Conservation (phyloP, 2,888 invertebrate genomes). For the Callinectes sapidus region DNA sequence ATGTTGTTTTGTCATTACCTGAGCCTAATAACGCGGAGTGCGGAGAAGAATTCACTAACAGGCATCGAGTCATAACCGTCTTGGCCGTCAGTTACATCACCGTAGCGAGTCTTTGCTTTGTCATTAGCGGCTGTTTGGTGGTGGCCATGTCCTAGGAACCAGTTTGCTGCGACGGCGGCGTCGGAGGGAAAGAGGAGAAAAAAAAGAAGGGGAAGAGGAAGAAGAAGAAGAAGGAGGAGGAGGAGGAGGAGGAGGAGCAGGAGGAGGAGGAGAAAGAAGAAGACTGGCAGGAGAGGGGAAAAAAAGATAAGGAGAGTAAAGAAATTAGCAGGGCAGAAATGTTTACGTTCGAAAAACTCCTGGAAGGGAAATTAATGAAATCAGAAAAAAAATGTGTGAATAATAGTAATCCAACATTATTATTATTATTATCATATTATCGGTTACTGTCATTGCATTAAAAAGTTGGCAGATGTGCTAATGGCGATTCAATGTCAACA, state of each 20-base stretch:
- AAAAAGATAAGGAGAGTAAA: no score
- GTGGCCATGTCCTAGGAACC: not conserved
- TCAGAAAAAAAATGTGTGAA: not conserved
- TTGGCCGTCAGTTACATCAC: not conserved
- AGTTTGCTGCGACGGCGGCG: not conserved
- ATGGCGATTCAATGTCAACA: no score
- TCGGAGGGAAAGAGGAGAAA: not conserved
- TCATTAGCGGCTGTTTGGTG: conserved; percentile 1
- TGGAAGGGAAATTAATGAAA: not conserved
- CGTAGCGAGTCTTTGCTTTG: not conserved
- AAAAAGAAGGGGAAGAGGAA: not conserved
- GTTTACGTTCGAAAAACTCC: not conserved
- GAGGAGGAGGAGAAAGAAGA: no score
- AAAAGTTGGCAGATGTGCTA: no score
- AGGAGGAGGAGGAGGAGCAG: no score
- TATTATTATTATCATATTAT: no score
- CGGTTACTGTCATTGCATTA: no score
- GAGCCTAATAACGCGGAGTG: not conserved
- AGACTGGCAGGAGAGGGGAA: no score
- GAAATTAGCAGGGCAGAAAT: not conserved
- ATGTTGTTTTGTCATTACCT: not conserved
- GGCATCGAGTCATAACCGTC: not conserved
- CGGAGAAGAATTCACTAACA: not conserved
- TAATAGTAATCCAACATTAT: not conserved
- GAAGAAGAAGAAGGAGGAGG: not conserved